Evolutionary conservation across 2,888 invertebrate genomes (phyloP).

Genomic region (Pristionchus mayeri): DNA sequence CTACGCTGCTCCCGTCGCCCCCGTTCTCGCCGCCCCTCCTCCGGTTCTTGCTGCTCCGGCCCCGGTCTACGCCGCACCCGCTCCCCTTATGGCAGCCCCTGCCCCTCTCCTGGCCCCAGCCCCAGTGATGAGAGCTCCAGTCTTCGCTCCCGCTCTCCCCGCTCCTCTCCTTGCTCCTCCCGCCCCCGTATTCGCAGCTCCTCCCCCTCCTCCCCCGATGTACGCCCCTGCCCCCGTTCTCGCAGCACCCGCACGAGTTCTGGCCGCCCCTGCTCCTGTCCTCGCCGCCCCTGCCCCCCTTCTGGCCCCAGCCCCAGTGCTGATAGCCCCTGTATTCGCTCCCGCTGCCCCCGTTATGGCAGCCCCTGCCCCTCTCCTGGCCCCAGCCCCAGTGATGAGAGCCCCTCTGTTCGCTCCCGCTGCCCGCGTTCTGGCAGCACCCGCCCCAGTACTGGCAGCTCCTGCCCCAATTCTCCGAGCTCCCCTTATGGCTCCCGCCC

Average conservation of each 20-base stretch:
- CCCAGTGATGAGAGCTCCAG: not conserved
- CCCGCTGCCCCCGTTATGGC: not conserved
- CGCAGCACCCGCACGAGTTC: not conserved
- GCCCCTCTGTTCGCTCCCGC: not conserved
- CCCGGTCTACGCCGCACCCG: not conserved
- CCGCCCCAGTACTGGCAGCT: not conserved
- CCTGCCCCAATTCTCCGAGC: not conserved
- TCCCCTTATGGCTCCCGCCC: not conserved
- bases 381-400: not conserved
- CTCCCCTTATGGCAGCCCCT: not conserved
- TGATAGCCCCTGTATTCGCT: not conserved
- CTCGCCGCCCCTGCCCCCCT: not conserved
- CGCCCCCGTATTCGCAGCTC: not conserved
- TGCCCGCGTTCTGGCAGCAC: not conserved
- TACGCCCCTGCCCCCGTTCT: not conserved
- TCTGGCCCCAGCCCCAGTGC: not conserved
- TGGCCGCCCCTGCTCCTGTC: not conserved
- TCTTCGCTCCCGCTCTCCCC: not conserved
- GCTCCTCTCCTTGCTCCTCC: not conserved
- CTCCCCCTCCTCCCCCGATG: not conserved
- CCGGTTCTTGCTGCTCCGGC: not conserved
- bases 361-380: conserved; percentile 1
- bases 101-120: not conserved
- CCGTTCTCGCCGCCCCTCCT: not conserved
- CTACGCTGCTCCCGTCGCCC: not conserved